phyloP scores from a whole-genome alignment of 2,888 invertebrate genomes.

The Cylloceria caligata region DNA sequence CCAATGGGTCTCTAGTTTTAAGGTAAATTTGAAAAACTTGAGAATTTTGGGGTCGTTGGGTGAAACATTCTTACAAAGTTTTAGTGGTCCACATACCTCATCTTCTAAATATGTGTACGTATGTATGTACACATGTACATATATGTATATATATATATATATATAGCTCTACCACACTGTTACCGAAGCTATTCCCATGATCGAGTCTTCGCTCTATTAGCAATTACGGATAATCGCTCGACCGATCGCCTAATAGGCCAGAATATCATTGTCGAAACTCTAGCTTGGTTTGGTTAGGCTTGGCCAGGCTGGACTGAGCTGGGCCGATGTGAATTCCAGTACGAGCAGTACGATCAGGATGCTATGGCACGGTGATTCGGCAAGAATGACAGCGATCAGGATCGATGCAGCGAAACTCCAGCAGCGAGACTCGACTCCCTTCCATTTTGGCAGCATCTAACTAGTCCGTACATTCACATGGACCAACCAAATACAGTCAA shows the following conservation, averaged over 20 bases:
- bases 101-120: no score
- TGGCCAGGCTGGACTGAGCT: constrained; percentile 51
- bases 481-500: not conserved
- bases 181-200: constrained; percentile 64
- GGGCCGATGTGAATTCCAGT: no score
- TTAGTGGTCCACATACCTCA: no score
- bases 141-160: constrained; percentile 8
- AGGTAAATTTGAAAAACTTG: no score
- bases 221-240: constrained; percentile 78
- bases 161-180: not conserved
- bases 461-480: constrained; percentile 14
- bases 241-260: constrained; percentile 74
- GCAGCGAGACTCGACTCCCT: constrained; percentile 12
- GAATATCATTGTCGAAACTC: constrained; percentile 73
- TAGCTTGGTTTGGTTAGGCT: constrained; percentile 69
- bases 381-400: no score
- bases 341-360: no score
- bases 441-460: constrained; percentile 23
- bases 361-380: no score
- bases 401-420: not conserved
- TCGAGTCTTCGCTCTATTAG: constrained; percentile 75
- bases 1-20: no score
- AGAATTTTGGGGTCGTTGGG: no score
- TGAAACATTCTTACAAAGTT: no score
- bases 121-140: no score